Evolutionary conservation across 2,113 vertebrate species (phyloP), one percentile per base, ranked within the genome.

Genomic region (Phocoena sinus): DNA sequence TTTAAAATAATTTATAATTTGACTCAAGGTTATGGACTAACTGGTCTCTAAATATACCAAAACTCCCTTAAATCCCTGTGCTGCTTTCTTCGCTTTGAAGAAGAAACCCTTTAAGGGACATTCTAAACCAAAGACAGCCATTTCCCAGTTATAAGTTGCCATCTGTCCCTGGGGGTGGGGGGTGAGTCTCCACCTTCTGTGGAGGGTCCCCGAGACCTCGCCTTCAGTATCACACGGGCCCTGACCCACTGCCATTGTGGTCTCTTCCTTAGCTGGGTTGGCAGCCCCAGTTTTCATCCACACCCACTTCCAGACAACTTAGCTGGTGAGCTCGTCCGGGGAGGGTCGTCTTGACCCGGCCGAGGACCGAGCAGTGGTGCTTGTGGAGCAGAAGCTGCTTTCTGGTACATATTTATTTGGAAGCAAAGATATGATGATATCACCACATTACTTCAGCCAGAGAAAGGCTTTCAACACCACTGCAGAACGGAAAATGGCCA

Each of bases 211-310:
- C 26, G 77, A 26, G 47, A 44, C 18, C 5, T 44, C 36, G 26
- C 25, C 56, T 70, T 85, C 38, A 23, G 53, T 33, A 36, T 41
- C 41, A 62, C 60, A 26, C 23, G 1, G 23, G 23, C 25, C 60
- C 60, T 11, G 23, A 62, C 23, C 60, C 25, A 26, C 60, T 11
- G 60, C 25, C 60, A 11, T 26, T 1, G 60, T 62, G 60, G 23
- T 26, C 5, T 62, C 53, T 81, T 89, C 88, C 74, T 56, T 38
- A 76, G 15, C 53, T n/a, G 91, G 86, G 94, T 28, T 67, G 81
- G 76, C 79, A 94, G 21, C n/a, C 80, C 41, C 90, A 87, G 8
- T 94, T 92, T 94, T 95, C 68, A 28, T n/a, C 93, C 47, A 62
- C n/a, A 82, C 33, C 56, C 94, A 53, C 89, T 91, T 95, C 77